Conservation (phyloP, 2,113 vertebrate species). For the Grammomys surdaster region DNA sequence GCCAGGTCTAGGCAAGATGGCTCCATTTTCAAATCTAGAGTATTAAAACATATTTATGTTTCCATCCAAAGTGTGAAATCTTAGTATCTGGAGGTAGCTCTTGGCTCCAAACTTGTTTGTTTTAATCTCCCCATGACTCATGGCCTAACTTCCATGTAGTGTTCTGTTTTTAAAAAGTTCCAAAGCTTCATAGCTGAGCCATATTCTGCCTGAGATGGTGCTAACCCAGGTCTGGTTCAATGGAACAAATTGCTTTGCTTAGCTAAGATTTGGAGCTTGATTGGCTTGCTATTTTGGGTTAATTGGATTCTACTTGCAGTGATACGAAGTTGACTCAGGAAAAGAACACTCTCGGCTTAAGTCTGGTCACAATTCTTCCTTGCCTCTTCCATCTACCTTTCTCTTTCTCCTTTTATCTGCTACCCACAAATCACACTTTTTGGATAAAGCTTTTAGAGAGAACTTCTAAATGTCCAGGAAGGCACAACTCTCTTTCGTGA, state of each 20-base stretch:
- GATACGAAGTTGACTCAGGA: conserved; percentile 23
- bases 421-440: neutral
- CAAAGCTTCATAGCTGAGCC: neutral
- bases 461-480: neutral
- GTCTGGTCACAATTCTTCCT: neutral
- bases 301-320: conserved; percentile 24
- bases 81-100: neutral
- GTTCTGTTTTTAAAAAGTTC: neutral
- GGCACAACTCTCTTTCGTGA: neutral
- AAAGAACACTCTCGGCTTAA: conserved; percentile 25
- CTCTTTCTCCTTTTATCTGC: neutral
- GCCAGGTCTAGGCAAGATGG: neutral
- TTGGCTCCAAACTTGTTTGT: neutral
- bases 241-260: neutral
- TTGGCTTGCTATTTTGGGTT: conserved; percentile 10
- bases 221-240: neutral
- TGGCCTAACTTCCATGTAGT: neutral
- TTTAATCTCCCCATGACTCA: neutral
- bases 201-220: neutral
- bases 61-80: conserved; percentile 43
- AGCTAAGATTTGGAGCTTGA: conserved; percentile 15
- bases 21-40: conserved; percentile 32
- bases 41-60: conserved; percentile 23
- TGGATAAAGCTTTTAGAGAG: neutral
- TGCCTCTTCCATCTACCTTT: neutral